A percentile compares a stretch with the other conserved stretches of the same genome.
Conservation (phyloP, 1,140 invertebrate genomes). For the Berghia stephanieae region DNA sequence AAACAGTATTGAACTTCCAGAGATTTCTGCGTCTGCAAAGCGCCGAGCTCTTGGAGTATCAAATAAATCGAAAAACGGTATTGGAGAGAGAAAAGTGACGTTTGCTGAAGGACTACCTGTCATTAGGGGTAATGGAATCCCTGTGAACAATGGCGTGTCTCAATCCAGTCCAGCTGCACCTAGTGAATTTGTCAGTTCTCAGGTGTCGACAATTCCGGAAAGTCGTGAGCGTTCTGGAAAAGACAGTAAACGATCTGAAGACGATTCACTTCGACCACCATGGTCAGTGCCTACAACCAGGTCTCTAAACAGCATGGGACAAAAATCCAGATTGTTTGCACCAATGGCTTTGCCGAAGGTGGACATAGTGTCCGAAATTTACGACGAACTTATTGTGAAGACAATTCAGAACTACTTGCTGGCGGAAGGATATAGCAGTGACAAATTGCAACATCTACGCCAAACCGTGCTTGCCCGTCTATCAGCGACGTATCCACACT, state of each 20-base stretch:
- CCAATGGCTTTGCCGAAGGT: conserved; percentile 27
- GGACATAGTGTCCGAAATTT: conserved; percentile 28
- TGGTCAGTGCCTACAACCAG: conserved; percentile 25
- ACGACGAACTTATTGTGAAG: conserved; percentile 30
- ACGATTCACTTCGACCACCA: conserved; percentile 3
- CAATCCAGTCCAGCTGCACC: not conserved
- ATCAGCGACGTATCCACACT: conserved; percentile 30
- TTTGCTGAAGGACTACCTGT: conserved; percentile 22
- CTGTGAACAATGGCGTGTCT: not conserved
- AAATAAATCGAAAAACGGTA: not conserved
- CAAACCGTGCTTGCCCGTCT: conserved; percentile 15
- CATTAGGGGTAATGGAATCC: conserved; percentile 28
- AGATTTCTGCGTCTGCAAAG: not conserved
- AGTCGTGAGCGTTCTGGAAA: not conserved
- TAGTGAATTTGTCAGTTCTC: not conserved
- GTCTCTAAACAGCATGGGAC: conserved; percentile 12
- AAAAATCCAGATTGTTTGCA: conserved; percentile 22
- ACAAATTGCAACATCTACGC: conserved; percentile 16
- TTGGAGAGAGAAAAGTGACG: conserved; percentile 12
- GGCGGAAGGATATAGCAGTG: conserved; percentile 23
- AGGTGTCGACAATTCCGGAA: not conserved
- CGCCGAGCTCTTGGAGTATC: not conserved
- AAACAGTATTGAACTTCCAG: not conserved
- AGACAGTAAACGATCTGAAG: not conserved
- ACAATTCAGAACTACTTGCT: conserved; percentile 26